These are phyloP conservation scores for Phalanger gymnotis DNA, from an alignment of 2,797 vertebrate genomes.

Conservation along the genomic window DNA sequence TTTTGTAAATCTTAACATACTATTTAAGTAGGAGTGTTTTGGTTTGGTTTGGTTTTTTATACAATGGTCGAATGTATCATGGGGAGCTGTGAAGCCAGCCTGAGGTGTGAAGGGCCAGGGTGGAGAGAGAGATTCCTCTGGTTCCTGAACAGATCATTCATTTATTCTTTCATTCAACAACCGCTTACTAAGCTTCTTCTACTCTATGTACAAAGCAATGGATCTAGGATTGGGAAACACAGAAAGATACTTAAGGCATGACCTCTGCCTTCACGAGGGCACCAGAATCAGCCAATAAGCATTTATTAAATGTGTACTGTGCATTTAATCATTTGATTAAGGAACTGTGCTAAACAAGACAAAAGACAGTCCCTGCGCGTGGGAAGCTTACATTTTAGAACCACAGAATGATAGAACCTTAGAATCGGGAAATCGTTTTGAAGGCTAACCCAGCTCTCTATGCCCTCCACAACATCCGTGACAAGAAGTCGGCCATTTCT, in stretches of 20 bases:
- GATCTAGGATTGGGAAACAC: background rate
- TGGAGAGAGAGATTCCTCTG: too few relatives aligned
- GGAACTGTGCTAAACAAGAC: background rate
- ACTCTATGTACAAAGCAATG: background rate
- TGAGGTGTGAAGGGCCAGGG: background rate
- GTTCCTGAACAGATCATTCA: background rate
- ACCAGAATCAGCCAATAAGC: background rate
- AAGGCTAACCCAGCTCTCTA: background rate
- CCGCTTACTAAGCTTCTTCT: background rate
- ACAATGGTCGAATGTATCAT: background rate
- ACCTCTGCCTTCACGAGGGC: background rate
- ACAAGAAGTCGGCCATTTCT: background rate
- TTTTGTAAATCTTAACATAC: background rate
- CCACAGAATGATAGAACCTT: background rate
- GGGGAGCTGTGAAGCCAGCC: background rate
- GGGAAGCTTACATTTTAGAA: background rate
- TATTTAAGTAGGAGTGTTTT: background rate
- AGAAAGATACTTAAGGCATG: background rate
- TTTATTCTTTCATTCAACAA: background rate
- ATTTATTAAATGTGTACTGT: background rate
- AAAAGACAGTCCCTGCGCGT: background rate
- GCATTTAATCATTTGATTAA: too few relatives aligned
- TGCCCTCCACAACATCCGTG: background rate
- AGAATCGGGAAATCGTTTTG: background rate
- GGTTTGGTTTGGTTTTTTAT: too few relatives aligned